Base-by-base conservation (phyloP, 2,113 vertebrate species). In the Ciconia boyciana region DNA sequence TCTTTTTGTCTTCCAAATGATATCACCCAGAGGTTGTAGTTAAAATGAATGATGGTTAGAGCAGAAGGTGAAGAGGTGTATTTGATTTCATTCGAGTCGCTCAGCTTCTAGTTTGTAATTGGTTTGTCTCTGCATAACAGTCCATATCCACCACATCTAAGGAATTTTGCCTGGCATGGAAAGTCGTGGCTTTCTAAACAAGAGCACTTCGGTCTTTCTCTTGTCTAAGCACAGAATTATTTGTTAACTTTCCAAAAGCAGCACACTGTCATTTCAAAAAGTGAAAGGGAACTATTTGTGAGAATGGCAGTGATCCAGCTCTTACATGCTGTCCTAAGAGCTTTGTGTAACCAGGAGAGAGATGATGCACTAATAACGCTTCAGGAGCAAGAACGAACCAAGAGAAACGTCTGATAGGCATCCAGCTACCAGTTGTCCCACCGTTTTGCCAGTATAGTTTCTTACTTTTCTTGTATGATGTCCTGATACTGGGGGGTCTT, bases 31-130 rank as follows among this genome's bases (percentile, higher is more conserved):
- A 87, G 32, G 29, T 41, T 93, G 54, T 51, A 72, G 65, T 82
- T 95, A 91, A 89, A 96, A 70, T 89, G 81, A 74, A 22, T 58
- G 61, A 94, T 81, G 83, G 52, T 44, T 57, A 44, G 77, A 84
- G 52, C 80, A 77, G 77, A 75, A 94, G 29, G 41, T 54, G 41
- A 87, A 87, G 36, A 83, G 66, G 26, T 78, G 16, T 68, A 66
- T 95, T 87, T 79, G 54, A 86, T 96, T 91, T 95, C 94, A 87
- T 95, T 87, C 79, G 65, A 39, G 36, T 64, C 84, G 28, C 54
- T 94, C 28, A 31, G 49, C 64, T 94, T 69, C 58, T 57, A 34
- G 44, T 85, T 57, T 89, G n/a, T 91, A 86, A 62, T 88, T 74
- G 46, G 13, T 85, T 85, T 90, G 34, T 77, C 39, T 86, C 75